A percentile compares a stretch with the other conserved stretches of the same genome.
These are phyloP conservation scores for Callinectes sapidus DNA, from an alignment of 2,888 invertebrate species.

Conservation along the genomic window DNA sequence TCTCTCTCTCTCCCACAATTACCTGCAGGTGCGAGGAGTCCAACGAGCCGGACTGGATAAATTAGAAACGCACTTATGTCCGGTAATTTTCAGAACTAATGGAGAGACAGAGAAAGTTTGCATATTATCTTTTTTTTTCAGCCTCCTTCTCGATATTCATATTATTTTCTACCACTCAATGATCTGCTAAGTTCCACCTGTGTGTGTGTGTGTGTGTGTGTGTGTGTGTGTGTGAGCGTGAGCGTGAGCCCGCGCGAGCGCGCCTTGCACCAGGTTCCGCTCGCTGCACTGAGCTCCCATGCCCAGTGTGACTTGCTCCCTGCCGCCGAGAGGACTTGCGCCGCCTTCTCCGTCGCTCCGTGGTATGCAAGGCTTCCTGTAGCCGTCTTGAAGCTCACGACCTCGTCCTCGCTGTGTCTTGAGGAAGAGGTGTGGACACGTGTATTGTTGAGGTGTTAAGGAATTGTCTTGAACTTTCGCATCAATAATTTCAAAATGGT, in stretches of 20 bases:
- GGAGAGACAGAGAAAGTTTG: slow-evolving; percentile 36
- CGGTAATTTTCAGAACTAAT: slow-evolving; percentile 42
- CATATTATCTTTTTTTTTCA: slow-evolving; percentile 4
- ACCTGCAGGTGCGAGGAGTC: slow-evolving; percentile 40
- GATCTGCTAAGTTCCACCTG: neutral
- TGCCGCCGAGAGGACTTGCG: neutral
- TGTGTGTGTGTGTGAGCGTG: neutral
- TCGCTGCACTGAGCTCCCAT: neutral
- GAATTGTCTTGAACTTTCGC: neutral
- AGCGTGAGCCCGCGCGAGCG: neutral
- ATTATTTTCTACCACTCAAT: slow-evolving; percentile 21
- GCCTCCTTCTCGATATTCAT: neutral
- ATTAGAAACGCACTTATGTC: slow-evolving; percentile 11
- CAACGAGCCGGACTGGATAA: slow-evolving; percentile 31
- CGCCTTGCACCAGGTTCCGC: neutral
- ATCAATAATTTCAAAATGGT: neutral
- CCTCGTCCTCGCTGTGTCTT: slow-evolving; percentile 1
- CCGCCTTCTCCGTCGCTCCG: neutral
- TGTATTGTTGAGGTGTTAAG: slow-evolving; percentile 9
- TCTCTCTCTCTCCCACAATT: slow-evolving; percentile 26
- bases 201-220: slow-evolving; percentile 20
- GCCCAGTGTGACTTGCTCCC: slow-evolving; percentile 7
- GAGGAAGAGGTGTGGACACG: neutral
- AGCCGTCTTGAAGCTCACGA: neutral
- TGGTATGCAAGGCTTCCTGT: neutral